Evolutionary conservation across 2,797 vertebrate species (phyloP), one percentile per base, ranked within the genome.

Genomic region (Gymnothorax javanicus): DNA sequence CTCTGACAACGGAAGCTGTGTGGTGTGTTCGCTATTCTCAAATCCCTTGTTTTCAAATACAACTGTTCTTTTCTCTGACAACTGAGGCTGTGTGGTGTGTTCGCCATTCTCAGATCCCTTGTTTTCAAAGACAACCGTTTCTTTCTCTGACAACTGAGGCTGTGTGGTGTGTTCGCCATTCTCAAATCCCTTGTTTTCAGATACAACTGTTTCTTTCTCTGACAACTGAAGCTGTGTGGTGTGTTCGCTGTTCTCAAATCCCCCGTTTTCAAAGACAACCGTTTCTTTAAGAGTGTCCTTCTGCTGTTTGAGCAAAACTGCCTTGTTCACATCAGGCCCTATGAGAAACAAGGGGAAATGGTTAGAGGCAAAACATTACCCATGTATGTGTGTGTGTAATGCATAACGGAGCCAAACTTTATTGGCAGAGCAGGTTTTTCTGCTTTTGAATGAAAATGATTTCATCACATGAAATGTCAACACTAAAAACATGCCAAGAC

Each of bases 291-390:
- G 58, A 17, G 27, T 13, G 8, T 84, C 62, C 59, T 43, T 62
- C 59, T 84, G 83, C 57, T 43, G 83, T 11, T 52, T 27, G 0
- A 84, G 33, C 15, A 84, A 60, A 17, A 84, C 59, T 6, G 83
- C 83, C 25, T 62, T 60, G 83, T 84, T 84, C 25, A 84, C 83
- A 50, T 84, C 59, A 7, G 83, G 83, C 27, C 83, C 83, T 84
- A 17, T 4, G 17, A 25, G 58, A 1, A 25, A 60, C 2, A 83
- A 8, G 25, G 57, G 58, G 33, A 7, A 13, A 75, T 3, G 50
- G 33, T 17, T 4, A n/a, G 58, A 13, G 58, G 58, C 13, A 64
- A 9, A 59, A 3, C 33, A 43, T 43, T 43, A 2, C 33, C 1
- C 2, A 2, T 43, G 33, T 43, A 2, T 43, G 33, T 43, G 33